Conservation (phyloP, 2,113 vertebrate genomes). For the Spheniscus mendiculus region DNA sequence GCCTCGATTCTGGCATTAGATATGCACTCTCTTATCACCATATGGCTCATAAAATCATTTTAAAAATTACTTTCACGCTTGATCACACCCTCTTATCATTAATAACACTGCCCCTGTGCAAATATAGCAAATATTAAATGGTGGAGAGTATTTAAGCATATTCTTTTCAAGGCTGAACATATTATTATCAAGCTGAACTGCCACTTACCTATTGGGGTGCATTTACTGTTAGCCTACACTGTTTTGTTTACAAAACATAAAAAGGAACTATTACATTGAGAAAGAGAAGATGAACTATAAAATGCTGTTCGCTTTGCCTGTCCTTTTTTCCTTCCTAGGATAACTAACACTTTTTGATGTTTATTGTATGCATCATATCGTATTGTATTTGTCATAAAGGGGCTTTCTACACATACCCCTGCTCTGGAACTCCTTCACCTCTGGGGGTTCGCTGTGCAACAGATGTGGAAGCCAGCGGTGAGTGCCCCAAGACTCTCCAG, state of each 20-base stretch:
- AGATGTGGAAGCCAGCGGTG: rapidly evolving
- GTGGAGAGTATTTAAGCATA: background rate
- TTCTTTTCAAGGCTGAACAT: background rate
- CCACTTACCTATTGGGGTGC: background rate
- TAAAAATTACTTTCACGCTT: background rate
- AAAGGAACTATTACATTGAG: background rate
- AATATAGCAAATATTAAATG: background rate
- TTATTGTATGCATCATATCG: rapidly evolving
- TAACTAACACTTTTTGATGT: background rate
- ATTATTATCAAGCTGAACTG: background rate
- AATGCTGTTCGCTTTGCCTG: background rate
- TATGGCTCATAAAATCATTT: background rate
- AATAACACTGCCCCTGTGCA: background rate
- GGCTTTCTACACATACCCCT: rapidly evolving
- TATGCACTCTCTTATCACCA: background rate
- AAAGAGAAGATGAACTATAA: background rate
- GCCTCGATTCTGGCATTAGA: background rate
- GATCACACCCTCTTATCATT: background rate
- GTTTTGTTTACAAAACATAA: background rate
- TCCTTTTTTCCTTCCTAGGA: background rate
- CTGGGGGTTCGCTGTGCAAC: rapidly evolving
- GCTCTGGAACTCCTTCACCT: background rate
- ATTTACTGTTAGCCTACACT: background rate
- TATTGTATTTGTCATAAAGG: rapidly evolving
- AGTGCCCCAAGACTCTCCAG: rapidly evolving